phyloP scores from a whole-genome alignment of 2,113 vertebrate species.

The Nycticryphes semicollaris region DNA sequence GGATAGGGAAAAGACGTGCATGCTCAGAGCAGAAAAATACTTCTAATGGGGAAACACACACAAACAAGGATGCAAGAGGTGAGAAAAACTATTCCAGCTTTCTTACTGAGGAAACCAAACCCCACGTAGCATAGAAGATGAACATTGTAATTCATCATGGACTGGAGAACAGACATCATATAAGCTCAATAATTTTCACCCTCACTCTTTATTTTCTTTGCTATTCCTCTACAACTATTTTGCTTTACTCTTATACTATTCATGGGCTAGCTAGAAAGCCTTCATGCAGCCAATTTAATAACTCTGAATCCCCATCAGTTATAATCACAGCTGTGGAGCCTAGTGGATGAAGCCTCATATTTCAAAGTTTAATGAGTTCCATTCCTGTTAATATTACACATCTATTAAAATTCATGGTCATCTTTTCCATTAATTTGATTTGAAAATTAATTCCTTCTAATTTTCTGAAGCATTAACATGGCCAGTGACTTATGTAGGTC shows the following conservation, averaged over 20 bases:
- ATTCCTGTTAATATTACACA: background rate
- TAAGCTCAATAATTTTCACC: background rate
- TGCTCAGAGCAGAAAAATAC: background rate
- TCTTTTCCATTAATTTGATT: constrained; percentile 10
- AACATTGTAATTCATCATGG: background rate
- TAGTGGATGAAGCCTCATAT: background rate
- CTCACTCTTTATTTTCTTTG: background rate
- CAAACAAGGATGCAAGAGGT: background rate
- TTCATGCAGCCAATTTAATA: background rate
- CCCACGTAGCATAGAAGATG: background rate
- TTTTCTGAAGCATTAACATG: constrained; percentile 4
- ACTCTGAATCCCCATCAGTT: background rate
- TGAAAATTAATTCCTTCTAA: constrained; percentile 31
- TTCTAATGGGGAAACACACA: background rate
- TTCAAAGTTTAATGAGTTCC: constrained; percentile 29
- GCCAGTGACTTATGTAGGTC: background rate
- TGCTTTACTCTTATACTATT: background rate
- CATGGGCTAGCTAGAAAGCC: background rate
- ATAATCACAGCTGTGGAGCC: background rate
- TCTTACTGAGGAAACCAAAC: background rate
- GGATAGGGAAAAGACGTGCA: background rate
- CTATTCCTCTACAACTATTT: background rate
- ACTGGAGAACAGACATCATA: background rate
- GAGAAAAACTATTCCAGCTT: background rate
- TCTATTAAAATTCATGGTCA: constrained; percentile 20